A percentile compares a stretch with the other conserved stretches of the same genome.
These are phyloP conservation scores for Folsomia manolachei DNA, from an alignment of 2,888 invertebrate species.

Conservation along the genomic window DNA sequence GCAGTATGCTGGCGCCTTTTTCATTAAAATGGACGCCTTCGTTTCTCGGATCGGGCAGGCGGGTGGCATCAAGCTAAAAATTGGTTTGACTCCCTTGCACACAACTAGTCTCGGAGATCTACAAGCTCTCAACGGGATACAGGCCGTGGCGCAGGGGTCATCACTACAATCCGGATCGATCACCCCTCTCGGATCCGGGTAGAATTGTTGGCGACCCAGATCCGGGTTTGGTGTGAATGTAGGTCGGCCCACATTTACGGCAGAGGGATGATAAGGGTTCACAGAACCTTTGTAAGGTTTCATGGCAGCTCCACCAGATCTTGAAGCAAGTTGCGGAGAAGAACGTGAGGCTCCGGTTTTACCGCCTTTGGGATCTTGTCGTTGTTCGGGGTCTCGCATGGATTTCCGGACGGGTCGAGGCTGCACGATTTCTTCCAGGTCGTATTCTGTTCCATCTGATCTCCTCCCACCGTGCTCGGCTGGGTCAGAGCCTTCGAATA, in stretches of 20 bases:
- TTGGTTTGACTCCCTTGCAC: conserved; percentile 15
- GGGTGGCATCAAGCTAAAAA: conserved; percentile 20
- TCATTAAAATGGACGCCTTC: conserved; percentile 31
- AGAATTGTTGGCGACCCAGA: no score
- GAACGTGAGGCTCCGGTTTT: no score
- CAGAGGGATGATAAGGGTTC: no score
- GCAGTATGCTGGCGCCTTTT: conserved; percentile 29
- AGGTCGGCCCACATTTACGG: no score
- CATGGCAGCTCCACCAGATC: no score
- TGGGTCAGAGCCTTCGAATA: no score
- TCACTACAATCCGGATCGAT: no score
- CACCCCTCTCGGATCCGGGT: no score
- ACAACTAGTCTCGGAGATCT: conserved; percentile 16
- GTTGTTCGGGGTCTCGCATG: neutral
- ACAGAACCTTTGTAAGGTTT: no score
- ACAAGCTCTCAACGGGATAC: conserved; percentile 2
- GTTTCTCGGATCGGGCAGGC: conserved; percentile 39
- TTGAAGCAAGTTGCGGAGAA: no score
- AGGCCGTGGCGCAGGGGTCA: neutral
- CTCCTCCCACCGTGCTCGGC: neutral
- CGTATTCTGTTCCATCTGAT: neutral
- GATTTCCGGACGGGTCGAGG: neutral
- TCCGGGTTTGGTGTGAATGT: no score
- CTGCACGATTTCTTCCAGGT: neutral
- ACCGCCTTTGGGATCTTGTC: neutral